These are phyloP conservation scores for Suricata suricatta DNA, from an alignment of 2,113 vertebrate species.

Conservation along the genomic window DNA sequence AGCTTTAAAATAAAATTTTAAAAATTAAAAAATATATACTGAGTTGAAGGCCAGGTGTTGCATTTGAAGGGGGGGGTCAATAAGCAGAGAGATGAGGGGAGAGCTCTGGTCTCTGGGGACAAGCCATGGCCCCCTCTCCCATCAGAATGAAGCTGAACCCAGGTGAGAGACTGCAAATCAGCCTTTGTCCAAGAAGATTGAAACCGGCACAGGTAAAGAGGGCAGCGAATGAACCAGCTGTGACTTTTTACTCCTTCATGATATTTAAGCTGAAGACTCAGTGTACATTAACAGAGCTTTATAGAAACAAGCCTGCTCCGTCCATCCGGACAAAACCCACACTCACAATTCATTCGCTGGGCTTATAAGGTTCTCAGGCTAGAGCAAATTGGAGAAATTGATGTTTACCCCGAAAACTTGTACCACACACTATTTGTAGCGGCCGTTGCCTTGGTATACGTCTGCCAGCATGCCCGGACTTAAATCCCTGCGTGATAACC, in stretches of 20 bases:
- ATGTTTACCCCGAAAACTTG: conserved; percentile 80
- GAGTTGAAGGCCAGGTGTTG: background rate
- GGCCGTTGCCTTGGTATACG: conserved; percentile 76
- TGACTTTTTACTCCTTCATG: conserved; percentile 42
- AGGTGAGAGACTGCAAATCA: background rate
- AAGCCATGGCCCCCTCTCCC: background rate
- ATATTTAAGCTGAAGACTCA: conserved; percentile 54
- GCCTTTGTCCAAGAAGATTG: background rate
- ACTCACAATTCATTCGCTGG: conserved; percentile 65
- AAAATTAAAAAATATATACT: background rate
- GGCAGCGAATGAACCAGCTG: background rate
- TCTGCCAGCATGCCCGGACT: conserved; percentile 80
- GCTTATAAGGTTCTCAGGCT: conserved; percentile 78
- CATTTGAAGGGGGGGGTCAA: background rate
- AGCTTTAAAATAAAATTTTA: background rate
- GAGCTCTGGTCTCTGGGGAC: background rate
- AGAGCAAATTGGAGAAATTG: conserved; percentile 83
- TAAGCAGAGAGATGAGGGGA: background rate
- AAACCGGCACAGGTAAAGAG: background rate
- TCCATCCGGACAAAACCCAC: conserved; percentile 59
- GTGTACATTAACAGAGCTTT: conserved; percentile 40
- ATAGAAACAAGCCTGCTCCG: conserved; percentile 23
- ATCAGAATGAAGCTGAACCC: background rate
- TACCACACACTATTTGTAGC: conserved; percentile 72
- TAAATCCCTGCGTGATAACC: conserved; percentile 80